phyloP scores from a whole-genome alignment of 2,797 vertebrate species.

The Ceyx erithaca region DNA sequence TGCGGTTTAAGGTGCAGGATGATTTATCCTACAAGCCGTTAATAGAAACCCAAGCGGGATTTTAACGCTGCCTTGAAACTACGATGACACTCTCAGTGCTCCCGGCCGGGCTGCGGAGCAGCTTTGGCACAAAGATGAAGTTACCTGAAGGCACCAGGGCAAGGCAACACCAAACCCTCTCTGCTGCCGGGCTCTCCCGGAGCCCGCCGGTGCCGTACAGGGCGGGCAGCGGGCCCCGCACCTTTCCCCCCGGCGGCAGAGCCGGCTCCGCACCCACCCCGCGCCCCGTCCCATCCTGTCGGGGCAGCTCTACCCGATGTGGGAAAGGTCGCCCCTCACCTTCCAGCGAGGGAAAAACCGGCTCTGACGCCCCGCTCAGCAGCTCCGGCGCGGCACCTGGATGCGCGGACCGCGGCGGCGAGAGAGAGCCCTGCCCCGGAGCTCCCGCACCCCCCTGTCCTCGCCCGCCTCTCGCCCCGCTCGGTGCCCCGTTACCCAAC shows the following conservation, averaged over 20 bases:
- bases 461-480: not conserved
- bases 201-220: not conserved
- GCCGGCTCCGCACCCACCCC: not conserved
- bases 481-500: not conserved
- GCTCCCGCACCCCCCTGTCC: not conserved
- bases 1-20: fast-evolving
- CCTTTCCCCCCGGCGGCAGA: not conserved
- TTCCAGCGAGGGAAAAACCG: no score
- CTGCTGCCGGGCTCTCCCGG: not conserved
- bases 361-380: not conserved
- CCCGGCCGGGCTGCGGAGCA: fast-evolving
- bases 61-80: fast-evolving
- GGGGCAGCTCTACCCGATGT: not conserved
- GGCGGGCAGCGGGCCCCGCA: no score
- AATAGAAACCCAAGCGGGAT: not conserved
- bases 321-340: not conserved
- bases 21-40: fast-evolving
- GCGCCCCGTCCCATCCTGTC: not conserved
- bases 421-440: not conserved
- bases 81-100: fast-evolving
- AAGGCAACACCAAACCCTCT: not conserved
- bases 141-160: fast-evolving
- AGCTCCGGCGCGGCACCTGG: not conserved
- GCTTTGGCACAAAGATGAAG: fast-evolving
- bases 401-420: not conserved